Base-by-base conservation (phyloP, 2,113 vertebrate genomes). In the Nymphicus hollandicus region DNA sequence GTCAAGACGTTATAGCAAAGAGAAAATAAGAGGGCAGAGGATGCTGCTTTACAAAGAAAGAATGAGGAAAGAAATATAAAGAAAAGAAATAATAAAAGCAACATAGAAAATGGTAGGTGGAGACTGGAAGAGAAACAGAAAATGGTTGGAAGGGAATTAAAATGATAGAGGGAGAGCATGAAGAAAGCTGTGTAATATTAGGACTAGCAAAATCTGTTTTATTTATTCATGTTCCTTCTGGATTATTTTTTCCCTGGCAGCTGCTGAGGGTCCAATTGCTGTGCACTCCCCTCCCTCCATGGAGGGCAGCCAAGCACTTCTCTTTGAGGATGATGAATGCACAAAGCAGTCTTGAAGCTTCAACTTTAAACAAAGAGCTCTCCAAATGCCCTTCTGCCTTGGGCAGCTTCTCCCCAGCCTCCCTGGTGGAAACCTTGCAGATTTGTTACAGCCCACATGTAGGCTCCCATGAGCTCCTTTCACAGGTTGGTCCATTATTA, bases 151-250 rank as follows among this genome's bases (percentile, higher is more conserved):
- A 95, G 41, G 10, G 66, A 93, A 50, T 85, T 66, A 17, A 63
- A 72, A 13, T 0, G 0, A 91, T 81, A 79, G 72, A 91, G 35
- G 31, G 13, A 89, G 39, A 91, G 41, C 3, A 29, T 44, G 70
- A 91, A 81, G 80, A 86, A 78, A 78, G 29, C 17, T 0, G 0
- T 81, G 52, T 49, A 71, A 70, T 83, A 82, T 68, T 86, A 81
- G 31, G 47, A 52, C 56, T 61, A 90, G 31, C 60, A 92, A 93
- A 95, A 58, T 37, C 24, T 74, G 23, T 90, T 80, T 90, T 90
- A 84, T 84, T 96, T 93, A 93, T 93, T 95, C 68, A 81, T 93
- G 64, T 68, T 91, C 68, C 50, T 90, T 81, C 68, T 91, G 82
- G 80, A 71, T 86, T 93, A 83, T 86, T 88, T 95, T 95, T 92